Base-by-base conservation (phyloP, 2,113 vertebrate genomes). In the Pipa parva region DNA sequence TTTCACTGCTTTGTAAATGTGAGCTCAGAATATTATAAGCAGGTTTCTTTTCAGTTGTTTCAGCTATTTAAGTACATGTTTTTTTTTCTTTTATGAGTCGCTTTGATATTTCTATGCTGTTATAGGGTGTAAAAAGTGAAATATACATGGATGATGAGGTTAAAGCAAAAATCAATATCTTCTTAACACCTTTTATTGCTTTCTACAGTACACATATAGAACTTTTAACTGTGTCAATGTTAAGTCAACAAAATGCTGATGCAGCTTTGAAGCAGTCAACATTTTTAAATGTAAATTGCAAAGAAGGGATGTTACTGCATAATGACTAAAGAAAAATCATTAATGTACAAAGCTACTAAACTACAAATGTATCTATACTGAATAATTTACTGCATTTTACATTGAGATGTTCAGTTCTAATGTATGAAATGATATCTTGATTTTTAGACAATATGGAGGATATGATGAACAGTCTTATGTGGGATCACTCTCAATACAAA, bases 251-350 rank as follows among this genome's bases (percentile, higher is more conserved):
- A 26, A 64, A 55, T 64, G 50, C 51, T 55, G 63, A 64, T 55
- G 36, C 50, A 64, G 63, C 54, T 26, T 18, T 56, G 27, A 28
- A 42, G 27, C 63, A 63, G 22, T 55, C 26, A 54, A 55, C 50
- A 63, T 63, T 25, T n/a, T 39, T 17, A 33, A 31, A 54, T 63
- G 33, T 63, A 63, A 63, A 63, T 63, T 63, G 62, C 33, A 42
- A 63, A 18, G 31, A 31, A 18, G 18, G 24, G 33, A 28, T 54
- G 25, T 17, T 33, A 42, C 31, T 39, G 33, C 51, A 55, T 63
- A 28, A 55, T 42, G 51, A 63, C 36, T 63, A 25, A 54, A 33
- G 10, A 17, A 15, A 18, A 64, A 39, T 55, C 7, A 31, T 63
- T 24, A 54, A 25, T 13, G 22, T 42, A 24, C 22, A 31, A 27